These are phyloP conservation scores for Petrocephalus sullivani DNA, from an alignment of 2,797 vertebrate genomes.

Conservation along the genomic window DNA sequence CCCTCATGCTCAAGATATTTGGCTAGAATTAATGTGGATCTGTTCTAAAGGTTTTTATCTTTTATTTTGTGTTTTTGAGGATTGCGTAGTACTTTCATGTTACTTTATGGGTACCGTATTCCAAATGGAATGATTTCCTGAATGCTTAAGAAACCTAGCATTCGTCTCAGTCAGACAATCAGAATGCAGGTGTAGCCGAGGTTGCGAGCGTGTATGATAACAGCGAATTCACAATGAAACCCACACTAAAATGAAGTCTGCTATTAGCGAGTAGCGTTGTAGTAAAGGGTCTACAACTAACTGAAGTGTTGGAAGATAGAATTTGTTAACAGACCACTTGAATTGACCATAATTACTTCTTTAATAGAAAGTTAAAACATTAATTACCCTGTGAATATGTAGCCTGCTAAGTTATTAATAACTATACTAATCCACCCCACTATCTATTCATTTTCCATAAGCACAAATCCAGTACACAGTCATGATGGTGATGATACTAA, in stretches of 20 bases:
- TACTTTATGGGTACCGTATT: neutral
- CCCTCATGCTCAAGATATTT: neutral
- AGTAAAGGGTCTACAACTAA: neutral
- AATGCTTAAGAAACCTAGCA: neutral
- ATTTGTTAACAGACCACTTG: neutral
- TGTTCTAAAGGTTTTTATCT: neutral
- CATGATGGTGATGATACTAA: neutral
- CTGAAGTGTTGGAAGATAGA: neutral
- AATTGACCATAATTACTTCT: neutral
- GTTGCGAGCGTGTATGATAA: neutral
- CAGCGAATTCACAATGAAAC: neutral
- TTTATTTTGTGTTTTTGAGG: neutral
- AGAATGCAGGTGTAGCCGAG: neutral
- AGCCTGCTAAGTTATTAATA: neutral
- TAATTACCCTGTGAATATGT: neutral
- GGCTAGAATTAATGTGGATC: neutral
- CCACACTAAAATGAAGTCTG: neutral
- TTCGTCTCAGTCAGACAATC: neutral
- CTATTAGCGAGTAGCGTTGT: neutral
- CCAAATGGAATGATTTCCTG: neutral
- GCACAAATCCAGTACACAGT: neutral
- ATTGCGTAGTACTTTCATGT: neutral
- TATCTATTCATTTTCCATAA: neutral
- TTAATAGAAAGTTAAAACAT: neutral
- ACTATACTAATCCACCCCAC: neutral